These are phyloP conservation scores for Theonella swinhoei DNA, from an alignment of 37 sponge, comb jelly and placozoan genomes.

Conservation along the genomic window DNA sequence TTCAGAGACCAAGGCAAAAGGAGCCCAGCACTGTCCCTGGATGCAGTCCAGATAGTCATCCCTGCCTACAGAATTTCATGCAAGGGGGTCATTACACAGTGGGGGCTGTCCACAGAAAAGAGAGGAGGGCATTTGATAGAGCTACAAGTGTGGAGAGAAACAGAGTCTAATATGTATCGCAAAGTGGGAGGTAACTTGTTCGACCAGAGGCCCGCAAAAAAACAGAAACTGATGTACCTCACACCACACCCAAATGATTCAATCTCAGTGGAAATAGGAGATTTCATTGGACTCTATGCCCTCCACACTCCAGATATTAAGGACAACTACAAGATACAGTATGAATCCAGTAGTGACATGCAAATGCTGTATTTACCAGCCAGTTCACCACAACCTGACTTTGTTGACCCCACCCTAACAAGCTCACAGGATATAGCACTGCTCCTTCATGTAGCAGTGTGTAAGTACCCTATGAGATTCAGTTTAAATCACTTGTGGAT, in stretches of 20 bases:
- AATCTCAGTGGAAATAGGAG: constrained; percentile 1
- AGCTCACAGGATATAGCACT: too few species aligned
- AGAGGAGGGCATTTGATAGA: neutral
- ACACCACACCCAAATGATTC: neutral
- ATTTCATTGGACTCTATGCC: constrained; percentile 6
- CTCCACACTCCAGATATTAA: neutral
- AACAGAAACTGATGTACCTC: neutral
- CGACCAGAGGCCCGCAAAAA: neutral
- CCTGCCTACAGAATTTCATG: neutral
- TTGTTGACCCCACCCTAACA: too few species aligned
- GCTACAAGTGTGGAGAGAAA: constrained; percentile 19
- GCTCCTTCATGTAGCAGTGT: too few species aligned
- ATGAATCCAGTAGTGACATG: neutral
- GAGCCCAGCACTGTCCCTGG: neutral
- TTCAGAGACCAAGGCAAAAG: neutral
- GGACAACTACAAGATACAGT: neutral
- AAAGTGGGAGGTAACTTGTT: constrained; percentile 1
- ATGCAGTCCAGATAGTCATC: neutral
- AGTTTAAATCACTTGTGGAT: too few species aligned
- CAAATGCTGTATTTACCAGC: too few species aligned
- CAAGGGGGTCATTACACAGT: neutral
- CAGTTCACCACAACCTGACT: too few species aligned
- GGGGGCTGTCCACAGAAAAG: neutral
- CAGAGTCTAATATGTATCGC: neutral
- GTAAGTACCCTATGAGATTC: too few species aligned